phyloP scores from a whole-genome alignment of 2,113 vertebrate genomes.

The Otis tarda region DNA sequence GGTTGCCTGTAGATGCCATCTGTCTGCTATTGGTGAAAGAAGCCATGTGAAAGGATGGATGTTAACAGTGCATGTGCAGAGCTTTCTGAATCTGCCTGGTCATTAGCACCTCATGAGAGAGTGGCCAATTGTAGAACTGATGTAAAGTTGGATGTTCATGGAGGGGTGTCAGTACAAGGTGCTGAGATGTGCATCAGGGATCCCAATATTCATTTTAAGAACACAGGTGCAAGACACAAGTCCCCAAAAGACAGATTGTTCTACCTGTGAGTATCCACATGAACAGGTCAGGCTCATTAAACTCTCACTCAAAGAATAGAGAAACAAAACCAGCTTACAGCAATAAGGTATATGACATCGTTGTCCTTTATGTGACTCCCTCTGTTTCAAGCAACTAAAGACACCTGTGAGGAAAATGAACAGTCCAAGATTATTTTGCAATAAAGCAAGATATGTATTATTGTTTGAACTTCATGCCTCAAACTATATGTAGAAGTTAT shows the following conservation, averaged over 20 bases:
- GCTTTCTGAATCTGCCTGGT: background rate
- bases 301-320: background rate
- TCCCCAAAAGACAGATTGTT: background rate
- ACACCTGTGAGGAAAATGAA: background rate
- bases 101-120: background rate
- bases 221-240: background rate
- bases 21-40: background rate
- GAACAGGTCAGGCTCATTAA: background rate
- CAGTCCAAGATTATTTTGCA: background rate
- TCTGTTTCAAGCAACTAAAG: background rate
- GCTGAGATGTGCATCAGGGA: background rate
- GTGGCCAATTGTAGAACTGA: background rate
- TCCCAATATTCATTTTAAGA: background rate
- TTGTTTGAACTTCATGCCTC: background rate
- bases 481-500: background rate
- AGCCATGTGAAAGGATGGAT: background rate
- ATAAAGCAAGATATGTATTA: background rate
- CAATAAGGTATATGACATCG: background rate
- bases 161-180: background rate
- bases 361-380: background rate
- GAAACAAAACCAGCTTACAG: background rate
- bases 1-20: background rate
- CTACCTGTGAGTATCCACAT: background rate
- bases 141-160: background rate
- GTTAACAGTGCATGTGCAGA: background rate